Conservation (phyloP, 2,888 invertebrate genomes). For the Auanema sp. region DNA sequence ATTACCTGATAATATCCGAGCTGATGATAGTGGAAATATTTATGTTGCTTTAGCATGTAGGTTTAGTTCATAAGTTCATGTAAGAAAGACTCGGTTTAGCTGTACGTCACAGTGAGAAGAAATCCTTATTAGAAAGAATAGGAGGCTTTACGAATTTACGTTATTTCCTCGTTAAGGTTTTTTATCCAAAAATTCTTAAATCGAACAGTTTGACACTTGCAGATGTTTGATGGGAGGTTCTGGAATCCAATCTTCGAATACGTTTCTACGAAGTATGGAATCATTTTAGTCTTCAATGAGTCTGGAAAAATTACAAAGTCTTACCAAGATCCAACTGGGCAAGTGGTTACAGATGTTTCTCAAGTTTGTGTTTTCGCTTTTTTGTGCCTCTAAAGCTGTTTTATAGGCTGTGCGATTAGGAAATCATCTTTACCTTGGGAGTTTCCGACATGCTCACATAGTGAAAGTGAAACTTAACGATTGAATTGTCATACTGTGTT, state of each 20-base stretch:
- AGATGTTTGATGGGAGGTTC: constrained; percentile 23
- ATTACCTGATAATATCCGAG: constrained; percentile 74
- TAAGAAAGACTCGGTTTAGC: constrained; percentile 10
- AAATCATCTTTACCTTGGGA: constrained; percentile 50
- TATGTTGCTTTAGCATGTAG: constrained; percentile 44
- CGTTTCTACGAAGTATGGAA: constrained; percentile 41
- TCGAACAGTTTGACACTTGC: background rate
- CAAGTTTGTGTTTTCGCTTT: constrained; percentile 31
- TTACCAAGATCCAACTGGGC: constrained; percentile 49
- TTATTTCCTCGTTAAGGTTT: constrained; percentile 4
- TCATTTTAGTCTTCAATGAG: constrained; percentile 44
- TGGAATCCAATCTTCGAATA: constrained; percentile 32
- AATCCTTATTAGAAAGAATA: background rate
- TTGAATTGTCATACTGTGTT: no score
- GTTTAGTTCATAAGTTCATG: constrained; percentile 4
- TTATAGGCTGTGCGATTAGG: constrained; percentile 40
- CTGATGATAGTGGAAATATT: constrained; percentile 25
- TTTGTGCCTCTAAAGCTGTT: background rate
- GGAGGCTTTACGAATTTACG: constrained; percentile 18
- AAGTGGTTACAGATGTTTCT: constrained; percentile 43
- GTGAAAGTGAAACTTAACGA: no score
- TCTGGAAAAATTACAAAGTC: constrained; percentile 47
- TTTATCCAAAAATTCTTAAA: no score
- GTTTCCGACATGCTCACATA: constrained; percentile 24
- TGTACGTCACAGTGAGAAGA: background rate